These are phyloP conservation scores for Watsonalla cultraria DNA, from an alignment of 2,888 invertebrate species.

Conservation along the genomic window DNA sequence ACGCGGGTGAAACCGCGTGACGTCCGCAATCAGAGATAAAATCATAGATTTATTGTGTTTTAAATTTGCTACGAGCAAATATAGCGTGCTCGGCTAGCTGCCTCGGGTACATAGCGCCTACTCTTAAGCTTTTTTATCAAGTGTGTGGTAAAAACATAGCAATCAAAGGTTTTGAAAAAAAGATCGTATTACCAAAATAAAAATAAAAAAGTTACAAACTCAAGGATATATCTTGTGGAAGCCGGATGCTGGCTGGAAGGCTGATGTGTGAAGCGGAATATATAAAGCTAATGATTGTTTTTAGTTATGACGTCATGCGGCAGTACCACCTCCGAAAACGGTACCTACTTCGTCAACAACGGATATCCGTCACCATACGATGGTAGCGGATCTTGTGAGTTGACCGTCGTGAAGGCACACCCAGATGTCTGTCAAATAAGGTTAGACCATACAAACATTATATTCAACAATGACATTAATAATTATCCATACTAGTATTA, in stretches of 20 bases:
- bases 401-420: constrained; percentile 87
- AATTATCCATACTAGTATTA: too few species aligned
- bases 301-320: constrained; percentile 89
- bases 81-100: neutral
- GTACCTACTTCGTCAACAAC: constrained; percentile 91
- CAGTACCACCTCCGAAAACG: constrained; percentile 86
- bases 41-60: too few species aligned
- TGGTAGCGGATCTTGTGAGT: constrained; percentile 90
- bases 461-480: neutral
- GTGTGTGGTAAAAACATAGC: too few species aligned
- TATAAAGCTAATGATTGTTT: neutral
- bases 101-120: neutral
- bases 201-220: too few species aligned
- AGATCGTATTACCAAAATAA: too few species aligned
- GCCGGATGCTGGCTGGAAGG: too few species aligned
- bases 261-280: too few species aligned
- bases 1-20: too few species aligned
- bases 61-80: neutral
- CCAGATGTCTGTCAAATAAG: constrained; percentile 91
- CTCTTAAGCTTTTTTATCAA: too few species aligned
- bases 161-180: too few species aligned
- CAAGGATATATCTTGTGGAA: too few species aligned
- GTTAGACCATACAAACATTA: constrained; percentile 47
- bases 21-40: too few species aligned
- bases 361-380: constrained; percentile 87